phyloP scores from a whole-genome alignment of 2,113 vertebrate species.

The Lepus timidus region DNA sequence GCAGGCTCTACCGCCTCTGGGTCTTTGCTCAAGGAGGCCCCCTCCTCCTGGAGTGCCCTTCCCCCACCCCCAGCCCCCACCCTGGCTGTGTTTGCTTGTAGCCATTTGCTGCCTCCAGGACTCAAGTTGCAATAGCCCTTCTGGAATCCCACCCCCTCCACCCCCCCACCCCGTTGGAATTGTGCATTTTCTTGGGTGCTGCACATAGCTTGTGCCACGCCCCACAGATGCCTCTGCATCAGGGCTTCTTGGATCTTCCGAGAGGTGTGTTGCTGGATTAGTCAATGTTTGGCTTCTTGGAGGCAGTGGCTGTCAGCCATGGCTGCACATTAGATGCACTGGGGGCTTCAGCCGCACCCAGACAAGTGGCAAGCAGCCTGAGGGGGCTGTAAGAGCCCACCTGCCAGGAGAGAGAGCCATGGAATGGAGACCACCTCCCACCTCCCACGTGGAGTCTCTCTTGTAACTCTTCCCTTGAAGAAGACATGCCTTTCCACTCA shows the following conservation, averaged over 20 bases:
- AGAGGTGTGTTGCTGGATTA: not conserved
- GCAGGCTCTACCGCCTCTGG: too few species aligned
- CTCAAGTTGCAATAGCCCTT: not conserved
- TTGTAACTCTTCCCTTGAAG: too few species aligned
- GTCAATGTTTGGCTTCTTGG: not conserved
- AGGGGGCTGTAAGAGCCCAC: not conserved
- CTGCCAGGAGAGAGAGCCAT: rapidly evolving
- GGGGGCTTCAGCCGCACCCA: not conserved
- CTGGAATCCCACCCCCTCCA: not conserved
- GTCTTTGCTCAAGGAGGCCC: not conserved
- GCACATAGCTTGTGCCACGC: not conserved
- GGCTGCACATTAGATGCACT: not conserved
- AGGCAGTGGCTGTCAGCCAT: not conserved
- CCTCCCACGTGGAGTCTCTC: not conserved
- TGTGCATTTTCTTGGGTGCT: not conserved
- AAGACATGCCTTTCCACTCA: not conserved
- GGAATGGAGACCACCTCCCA: rapidly evolving
- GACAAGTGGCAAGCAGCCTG: not conserved
- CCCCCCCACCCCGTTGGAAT: not conserved
- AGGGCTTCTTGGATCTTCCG: not conserved
- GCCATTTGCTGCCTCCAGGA: not conserved
- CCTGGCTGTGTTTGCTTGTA: not conserved
- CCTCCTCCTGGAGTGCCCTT: not conserved
- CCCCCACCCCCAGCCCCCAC: too few species aligned
- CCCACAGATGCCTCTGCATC: not conserved